Percentiles rank a stretch among this genome's conserved stretches.
Conservation (phyloP, 2,797 vertebrate genomes). For the Cottoperca gobio region DNA sequence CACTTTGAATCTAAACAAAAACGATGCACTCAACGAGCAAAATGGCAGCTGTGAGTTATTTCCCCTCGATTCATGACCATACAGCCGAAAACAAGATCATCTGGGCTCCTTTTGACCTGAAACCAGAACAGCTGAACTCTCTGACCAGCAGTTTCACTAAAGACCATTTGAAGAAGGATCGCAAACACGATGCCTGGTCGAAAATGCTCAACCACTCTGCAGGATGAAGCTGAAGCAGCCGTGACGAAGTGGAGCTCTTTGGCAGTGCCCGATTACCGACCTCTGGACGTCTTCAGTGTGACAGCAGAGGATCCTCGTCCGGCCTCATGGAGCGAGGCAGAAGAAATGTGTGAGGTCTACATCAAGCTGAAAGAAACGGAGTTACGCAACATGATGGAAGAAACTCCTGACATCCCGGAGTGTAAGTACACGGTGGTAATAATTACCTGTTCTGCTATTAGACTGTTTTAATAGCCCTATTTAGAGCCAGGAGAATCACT, state of each 20-base stretch:
- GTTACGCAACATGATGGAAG: constrained; percentile 53
- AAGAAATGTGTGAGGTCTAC: constrained; percentile 55
- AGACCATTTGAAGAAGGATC: no score
- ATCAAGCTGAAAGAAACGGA: constrained; percentile 61
- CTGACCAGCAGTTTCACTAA: background rate
- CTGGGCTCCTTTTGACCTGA: background rate
- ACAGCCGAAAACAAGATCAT: background rate
- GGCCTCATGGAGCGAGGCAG: constrained; percentile 34
- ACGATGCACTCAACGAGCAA: constrained; percentile 17
- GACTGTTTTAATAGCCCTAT: background rate
- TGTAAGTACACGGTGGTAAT: constrained; percentile 41
- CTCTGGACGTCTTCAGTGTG: constrained; percentile 50
- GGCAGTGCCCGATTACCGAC: constrained; percentile 41
- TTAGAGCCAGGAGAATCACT: background rate
- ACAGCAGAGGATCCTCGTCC: constrained; percentile 4
- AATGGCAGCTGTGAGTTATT: constrained; percentile 32
- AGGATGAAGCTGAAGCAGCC: background rate
- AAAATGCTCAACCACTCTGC: background rate
- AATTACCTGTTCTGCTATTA: constrained; percentile 6
- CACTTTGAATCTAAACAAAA: constrained; percentile 50
- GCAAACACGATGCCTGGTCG: fast-evolving
- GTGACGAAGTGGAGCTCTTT: background rate
- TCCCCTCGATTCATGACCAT: constrained; percentile 26
- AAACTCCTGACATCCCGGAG: background rate
- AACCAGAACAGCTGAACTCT: background rate